Percentiles rank a stretch among this genome's conserved stretches.
Evolutionary conservation across 2,888 invertebrate species (phyloP).

Genomic region (Hedya salicella): DNA sequence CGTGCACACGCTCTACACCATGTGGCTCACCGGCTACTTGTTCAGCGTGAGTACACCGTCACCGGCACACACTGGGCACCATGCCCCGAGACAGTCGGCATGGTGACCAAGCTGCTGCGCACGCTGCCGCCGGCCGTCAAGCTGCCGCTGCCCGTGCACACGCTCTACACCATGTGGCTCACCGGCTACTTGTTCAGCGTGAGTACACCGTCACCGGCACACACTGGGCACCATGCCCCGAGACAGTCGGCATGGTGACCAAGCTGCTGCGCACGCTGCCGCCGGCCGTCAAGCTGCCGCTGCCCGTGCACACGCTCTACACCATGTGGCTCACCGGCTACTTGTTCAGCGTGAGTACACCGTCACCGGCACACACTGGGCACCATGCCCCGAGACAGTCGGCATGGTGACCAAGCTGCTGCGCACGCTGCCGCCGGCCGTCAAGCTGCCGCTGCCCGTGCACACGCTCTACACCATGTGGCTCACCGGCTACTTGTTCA

Average conservation of each 20-base stretch:
- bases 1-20: constrained; percentile 65
- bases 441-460: too few species aligned
- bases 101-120: background rate
- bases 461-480: too few species aligned
- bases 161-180: constrained; percentile 8
- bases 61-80: too few species aligned
- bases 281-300: too few species aligned
- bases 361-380: too few species aligned
- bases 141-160: constrained; percentile 1
- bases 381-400: too few species aligned
- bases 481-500: too few species aligned
- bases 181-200: constrained; percentile 2
- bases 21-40: constrained; percentile 77
- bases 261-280: too few species aligned
- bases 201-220: background rate
- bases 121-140: background rate
- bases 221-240: too few species aligned
- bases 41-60: constrained; percentile 68
- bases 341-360: background rate
- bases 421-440: background rate
- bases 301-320: background rate
- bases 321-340: background rate
- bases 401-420: constrained; percentile 2
- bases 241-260: too few species aligned
- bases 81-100: background rate